Evolutionary conservation across 2,797 vertebrate species (phyloP), one percentile per base, ranked within the genome.

Genomic region (Coregonus suidteri): DNA sequence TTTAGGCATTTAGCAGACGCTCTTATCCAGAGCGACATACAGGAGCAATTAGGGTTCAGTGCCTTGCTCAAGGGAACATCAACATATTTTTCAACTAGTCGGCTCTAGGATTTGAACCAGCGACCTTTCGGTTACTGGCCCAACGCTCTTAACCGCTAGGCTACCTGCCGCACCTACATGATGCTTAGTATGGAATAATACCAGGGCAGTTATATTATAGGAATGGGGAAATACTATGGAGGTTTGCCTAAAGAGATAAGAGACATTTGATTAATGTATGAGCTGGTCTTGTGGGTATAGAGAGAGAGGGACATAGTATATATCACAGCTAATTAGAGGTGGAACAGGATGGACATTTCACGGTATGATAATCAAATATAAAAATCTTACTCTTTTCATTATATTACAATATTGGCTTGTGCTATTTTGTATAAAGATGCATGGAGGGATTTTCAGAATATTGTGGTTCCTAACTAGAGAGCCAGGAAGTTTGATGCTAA

Each of bases 281-380:
- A 71, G 64, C 62, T 82, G 81, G 77, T 82, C 72, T 84, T 51
- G 31, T 18, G 67, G 67, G 67, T 81, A 82, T 71, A 7, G 47
- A 76, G 70, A 83, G 66, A 62, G 68, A 9, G 70, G 69, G 78
- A 76, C 65, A 52, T 25, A 59, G 53, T 54, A 68, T 73, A 76
- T 68, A 30, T 77, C 75, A 53, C 71, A 1, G 35, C 82, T 86
- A 82, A 88, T 77, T 84, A 76, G 56, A 78, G 59, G 62, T 79
- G 74, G 78, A 75, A n/a, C 52, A 82, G 80, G 77, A 75, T 71
- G 30, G 74, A 71, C 4, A 79, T 84, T 75, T 84, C 65, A 85
- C 62, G 53, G 74, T 78, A 20, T 31, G 30, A 75, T 80, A 83
- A 85, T 86, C 62, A 59, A 81, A 80, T 37, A 30, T 64, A 9